phyloP scores from a whole-genome alignment of 2,888 invertebrate species.

The Meiosimyza decipiens region DNA sequence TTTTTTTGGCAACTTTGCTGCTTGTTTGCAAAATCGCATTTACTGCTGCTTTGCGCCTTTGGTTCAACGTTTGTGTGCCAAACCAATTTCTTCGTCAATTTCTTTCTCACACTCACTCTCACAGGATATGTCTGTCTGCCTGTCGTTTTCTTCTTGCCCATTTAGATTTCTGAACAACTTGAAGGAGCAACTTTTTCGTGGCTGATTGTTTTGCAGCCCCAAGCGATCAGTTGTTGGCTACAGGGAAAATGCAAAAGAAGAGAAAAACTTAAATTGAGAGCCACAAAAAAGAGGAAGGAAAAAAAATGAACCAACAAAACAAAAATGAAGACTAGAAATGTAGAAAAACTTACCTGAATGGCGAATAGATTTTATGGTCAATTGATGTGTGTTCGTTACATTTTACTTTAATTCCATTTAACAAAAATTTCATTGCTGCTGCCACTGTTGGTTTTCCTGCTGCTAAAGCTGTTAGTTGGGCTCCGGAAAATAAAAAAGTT shows the following conservation, averaged over 20 bases:
- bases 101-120: background rate
- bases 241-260: too few species aligned
- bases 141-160: too few species aligned
- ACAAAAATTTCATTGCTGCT: slow-evolving; percentile 10
- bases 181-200: slow-evolving; percentile 30
- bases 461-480: background rate
- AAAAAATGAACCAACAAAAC: background rate
- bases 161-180: background rate
- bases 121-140: too few species aligned
- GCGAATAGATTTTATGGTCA: slow-evolving; percentile 34
- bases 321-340: slow-evolving; percentile 1
- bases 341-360: slow-evolving; percentile 28
- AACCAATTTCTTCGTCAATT: slow-evolving; percentile 11
- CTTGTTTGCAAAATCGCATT: slow-evolving; percentile 25
- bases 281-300: background rate
- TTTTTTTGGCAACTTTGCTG: slow-evolving; percentile 23
- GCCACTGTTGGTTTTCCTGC: background rate
- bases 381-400: slow-evolving; percentile 28
- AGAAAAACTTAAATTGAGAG: too few species aligned
- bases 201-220: slow-evolving; percentile 18
- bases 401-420: slow-evolving; percentile 31
- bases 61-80: background rate
- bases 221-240: slow-evolving; percentile 28
- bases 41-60: slow-evolving; percentile 23
- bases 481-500: background rate